Evolutionary conservation across 2,797 vertebrate species (phyloP), one percentile per base, ranked within the genome.

Genomic region (Acanthurus tractus): DNA sequence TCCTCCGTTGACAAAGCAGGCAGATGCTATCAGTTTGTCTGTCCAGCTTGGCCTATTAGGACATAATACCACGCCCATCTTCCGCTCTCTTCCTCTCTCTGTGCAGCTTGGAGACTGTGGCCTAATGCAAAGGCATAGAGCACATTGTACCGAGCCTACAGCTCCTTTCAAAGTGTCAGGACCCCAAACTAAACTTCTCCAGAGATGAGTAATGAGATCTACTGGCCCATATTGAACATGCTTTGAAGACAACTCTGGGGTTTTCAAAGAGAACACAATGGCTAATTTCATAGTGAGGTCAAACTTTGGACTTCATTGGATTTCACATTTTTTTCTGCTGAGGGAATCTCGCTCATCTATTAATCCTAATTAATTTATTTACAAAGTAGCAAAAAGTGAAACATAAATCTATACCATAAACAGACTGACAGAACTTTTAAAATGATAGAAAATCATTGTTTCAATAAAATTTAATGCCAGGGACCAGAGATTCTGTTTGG

Each of bases 1-100:
- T 92, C 71, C 74, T 75, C 72, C 68, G 57, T 84, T 86, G 94
- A 97, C 95, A 96, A 95, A 87, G 93, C 90, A 89, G 94, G 91
- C 96, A 97, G 97, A 97, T 97, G 96, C 91, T 86, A 94, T 95
- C 87, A 83, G 95, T 93, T 55, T 91, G 89, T 94, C 85, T 91
- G 92, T 93, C 81, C 84, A 88, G 83, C 84, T 85, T 82, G 71
- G 78, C 65, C 86, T 74, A 72, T 84, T 84, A 88, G 79, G 79
- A 68, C 82, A 91, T 78, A 88, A 89, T 83, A 86, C 81, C 79
- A 88, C 89, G 67, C 88, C 91, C 88, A 92, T 88, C 68, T 87
- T 48, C 59, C 74, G 74, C 85, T 78, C 74, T 76, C 61, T 81
- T 80, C 59, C 75, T 64, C 74, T 79, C 63, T 63, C 64, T 62